Percentiles rank a stretch among this genome's conserved stretches.
Conservation (phyloP, 2,113 vertebrate species). For the human (Homo sapiens) region DNA sequence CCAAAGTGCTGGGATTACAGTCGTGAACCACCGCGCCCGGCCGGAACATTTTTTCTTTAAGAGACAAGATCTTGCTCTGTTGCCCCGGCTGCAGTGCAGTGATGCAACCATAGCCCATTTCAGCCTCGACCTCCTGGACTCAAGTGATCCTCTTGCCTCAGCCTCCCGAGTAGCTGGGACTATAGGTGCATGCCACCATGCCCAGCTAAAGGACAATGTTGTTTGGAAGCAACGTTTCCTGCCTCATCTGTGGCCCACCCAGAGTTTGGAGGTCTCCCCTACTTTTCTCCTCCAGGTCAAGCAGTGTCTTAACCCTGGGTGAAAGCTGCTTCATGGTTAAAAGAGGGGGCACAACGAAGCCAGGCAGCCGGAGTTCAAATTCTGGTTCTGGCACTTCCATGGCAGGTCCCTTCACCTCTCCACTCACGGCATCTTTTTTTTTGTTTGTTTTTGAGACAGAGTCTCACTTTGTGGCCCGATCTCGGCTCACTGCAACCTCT, state of each 20-base stretch:
- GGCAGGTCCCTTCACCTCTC: background rate
- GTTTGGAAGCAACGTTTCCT: background rate
- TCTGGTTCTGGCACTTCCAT: background rate
- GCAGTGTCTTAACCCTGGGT: background rate
- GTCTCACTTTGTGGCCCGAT: too few relatives aligned
- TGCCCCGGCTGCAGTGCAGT: rapidly evolving
- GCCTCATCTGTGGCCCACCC: background rate
- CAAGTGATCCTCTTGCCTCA: background rate
- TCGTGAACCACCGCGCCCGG: too few relatives aligned
- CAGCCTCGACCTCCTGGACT: background rate
- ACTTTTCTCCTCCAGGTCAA: too few relatives aligned
- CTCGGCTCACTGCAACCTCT: too few relatives aligned
- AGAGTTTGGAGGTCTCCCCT: background rate
- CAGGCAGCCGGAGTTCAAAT: background rate
- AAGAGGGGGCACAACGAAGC: background rate
- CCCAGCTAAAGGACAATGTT: rapidly evolving
- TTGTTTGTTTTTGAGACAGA: too few relatives aligned
- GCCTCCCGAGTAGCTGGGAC: background rate
- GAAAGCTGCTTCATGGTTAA: background rate
- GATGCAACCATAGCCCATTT: background rate
- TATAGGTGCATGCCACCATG: background rate
- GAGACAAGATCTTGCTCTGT: background rate
- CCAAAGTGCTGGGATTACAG: too few relatives aligned
- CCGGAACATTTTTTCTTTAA: background rate
- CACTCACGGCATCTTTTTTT: rapidly evolving